These are phyloP conservation scores for Plebejus argus DNA, from an alignment of 2,888 invertebrate species.

Conservation along the genomic window DNA sequence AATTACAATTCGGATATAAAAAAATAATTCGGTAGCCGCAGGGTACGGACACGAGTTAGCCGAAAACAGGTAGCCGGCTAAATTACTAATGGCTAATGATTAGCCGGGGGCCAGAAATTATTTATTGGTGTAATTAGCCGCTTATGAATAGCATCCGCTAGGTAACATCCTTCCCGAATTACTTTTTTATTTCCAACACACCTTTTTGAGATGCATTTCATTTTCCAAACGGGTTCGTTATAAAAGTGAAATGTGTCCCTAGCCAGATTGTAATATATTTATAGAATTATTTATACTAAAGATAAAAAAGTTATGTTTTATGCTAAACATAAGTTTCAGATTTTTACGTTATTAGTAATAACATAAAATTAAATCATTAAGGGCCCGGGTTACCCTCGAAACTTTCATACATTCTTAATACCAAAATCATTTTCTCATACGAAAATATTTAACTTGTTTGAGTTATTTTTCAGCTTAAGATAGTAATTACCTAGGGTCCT, in stretches of 20 bases:
- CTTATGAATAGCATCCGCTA: conserved; percentile 39
- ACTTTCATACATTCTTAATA: too few relatives aligned
- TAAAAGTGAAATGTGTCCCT: not conserved
- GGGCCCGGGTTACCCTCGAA: too few relatives aligned
- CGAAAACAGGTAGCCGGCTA: conserved; percentile 71
- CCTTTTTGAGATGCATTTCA: conserved; percentile 5
- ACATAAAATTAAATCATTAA: too few relatives aligned
- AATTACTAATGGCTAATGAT: conserved; percentile 63
- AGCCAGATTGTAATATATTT: not conserved
- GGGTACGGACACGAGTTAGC: conserved; percentile 25
- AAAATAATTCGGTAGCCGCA: conserved; percentile 26
- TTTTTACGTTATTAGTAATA: too few relatives aligned
- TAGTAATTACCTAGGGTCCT: too few relatives aligned
- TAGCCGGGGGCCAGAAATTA: conserved; percentile 51
- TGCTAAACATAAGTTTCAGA: too few relatives aligned
- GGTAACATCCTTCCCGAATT: conserved; percentile 41
- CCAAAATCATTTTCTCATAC: too few relatives aligned
- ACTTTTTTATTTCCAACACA: conserved; percentile 4
- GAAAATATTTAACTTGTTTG: too few relatives aligned
- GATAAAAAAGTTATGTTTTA: too few relatives aligned
- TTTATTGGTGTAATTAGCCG: conserved; percentile 48
- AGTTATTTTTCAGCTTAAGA: too few relatives aligned
- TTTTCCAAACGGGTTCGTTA: not conserved
- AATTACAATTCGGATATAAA: conserved; percentile 22
- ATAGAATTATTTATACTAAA: not conserved